Conservation (phyloP, 1,140 invertebrate genomes). For the Drosophila tristis region DNA sequence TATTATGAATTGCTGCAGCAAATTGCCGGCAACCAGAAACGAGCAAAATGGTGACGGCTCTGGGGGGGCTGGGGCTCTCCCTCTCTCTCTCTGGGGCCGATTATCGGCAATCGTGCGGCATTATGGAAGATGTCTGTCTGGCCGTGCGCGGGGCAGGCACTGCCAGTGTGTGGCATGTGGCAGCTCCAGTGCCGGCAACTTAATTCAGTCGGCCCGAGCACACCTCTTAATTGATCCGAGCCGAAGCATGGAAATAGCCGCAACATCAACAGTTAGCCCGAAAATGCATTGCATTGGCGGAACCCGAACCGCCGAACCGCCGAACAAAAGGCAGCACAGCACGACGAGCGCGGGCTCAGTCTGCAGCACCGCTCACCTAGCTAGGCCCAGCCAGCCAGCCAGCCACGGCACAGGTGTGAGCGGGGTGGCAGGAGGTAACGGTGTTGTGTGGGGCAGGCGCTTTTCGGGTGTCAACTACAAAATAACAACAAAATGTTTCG, state of each 20-base stretch:
- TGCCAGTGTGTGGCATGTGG: constrained; percentile 14
- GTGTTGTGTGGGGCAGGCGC: constrained; percentile 19
- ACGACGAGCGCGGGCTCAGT: background rate
- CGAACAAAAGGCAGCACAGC: constrained; percentile 15
- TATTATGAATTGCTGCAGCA: constrained; percentile 80
- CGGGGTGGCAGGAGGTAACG: constrained; percentile 24
- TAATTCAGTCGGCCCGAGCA: constrained; percentile 68
- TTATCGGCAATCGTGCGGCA: constrained; percentile 54
- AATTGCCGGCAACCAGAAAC: constrained; percentile 51
- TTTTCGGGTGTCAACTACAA: constrained; percentile 75
- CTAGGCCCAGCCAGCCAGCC: background rate
- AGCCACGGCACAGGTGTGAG: background rate
- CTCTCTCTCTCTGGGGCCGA: constrained; percentile 19
- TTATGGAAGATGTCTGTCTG: constrained; percentile 65
- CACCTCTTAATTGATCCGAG: constrained; percentile 72
- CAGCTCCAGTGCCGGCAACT: constrained; percentile 31
- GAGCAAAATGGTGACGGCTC: constrained; percentile 47
- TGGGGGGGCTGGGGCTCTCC: constrained; percentile 1
- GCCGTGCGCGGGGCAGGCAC: background rate
- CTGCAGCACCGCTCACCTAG: no score
- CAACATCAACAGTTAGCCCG: constrained; percentile 75
- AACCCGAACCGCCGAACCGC: constrained; percentile 9
- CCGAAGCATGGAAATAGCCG: constrained; percentile 49
- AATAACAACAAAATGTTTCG: constrained; percentile 76
- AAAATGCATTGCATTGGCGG: constrained; percentile 52